phyloP scores from a whole-genome alignment of 2,888 invertebrate species.

The Clanis bilineata region DNA sequence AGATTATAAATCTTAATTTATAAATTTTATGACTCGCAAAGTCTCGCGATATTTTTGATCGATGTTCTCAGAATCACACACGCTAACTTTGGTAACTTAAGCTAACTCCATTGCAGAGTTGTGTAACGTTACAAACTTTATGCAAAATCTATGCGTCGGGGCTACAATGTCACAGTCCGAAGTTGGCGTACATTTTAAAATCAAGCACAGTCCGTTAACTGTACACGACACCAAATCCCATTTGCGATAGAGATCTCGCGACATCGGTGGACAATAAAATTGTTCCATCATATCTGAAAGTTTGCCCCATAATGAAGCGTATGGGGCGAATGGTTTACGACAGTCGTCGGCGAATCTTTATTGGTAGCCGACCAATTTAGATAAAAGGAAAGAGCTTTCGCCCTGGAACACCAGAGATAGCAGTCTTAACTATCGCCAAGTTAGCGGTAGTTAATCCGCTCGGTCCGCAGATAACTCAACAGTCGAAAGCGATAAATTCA shows the following conservation, averaged over 20 bases:
- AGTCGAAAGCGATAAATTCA: slow-evolving; percentile 77
- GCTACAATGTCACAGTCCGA: slow-evolving; percentile 43
- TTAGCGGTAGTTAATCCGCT: slow-evolving; percentile 81
- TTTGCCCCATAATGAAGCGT: slow-evolving; percentile 82
- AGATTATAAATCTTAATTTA: not conserved
- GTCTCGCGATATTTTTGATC: not conserved
- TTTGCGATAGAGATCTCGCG: slow-evolving; percentile 80
- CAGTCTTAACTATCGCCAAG: slow-evolving; percentile 82
- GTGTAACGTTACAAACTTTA: slow-evolving; percentile 37
- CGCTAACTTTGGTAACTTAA: slow-evolving; percentile 17
- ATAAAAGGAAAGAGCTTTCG: slow-evolving; percentile 81
- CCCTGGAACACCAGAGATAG: slow-evolving; percentile 80
- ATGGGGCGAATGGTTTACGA: slow-evolving; percentile 82
- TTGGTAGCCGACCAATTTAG: slow-evolving; percentile 82
- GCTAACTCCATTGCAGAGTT: slow-evolving; percentile 20
- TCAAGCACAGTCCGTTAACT: slow-evolving; percentile 41
- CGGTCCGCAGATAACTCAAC: slow-evolving; percentile 77
- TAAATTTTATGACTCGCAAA: not conserved
- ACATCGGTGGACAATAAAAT: slow-evolving; percentile 81
- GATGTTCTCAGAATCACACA: not conserved
- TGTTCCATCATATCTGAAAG: slow-evolving; percentile 81
- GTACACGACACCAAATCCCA: slow-evolving; percentile 61
- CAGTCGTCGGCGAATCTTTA: slow-evolving; percentile 80
- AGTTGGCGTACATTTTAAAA: slow-evolving; percentile 51
- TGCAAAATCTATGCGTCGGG: slow-evolving; percentile 33